phyloP scores from a whole-genome alignment of 2,113 vertebrate genomes.

The Calidris pugnax region DNA sequence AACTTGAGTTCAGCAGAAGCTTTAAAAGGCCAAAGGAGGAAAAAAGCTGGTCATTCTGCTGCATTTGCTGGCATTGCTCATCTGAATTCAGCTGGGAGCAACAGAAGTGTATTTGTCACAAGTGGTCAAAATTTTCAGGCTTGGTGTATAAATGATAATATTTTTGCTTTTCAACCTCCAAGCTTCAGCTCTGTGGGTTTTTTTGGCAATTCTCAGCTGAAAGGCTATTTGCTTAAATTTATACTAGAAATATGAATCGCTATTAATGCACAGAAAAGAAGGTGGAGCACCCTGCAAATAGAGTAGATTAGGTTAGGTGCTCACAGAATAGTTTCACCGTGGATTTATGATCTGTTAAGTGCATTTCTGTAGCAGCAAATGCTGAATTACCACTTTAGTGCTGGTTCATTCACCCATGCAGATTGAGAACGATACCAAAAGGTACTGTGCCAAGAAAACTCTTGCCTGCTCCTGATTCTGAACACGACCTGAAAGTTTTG shows the following conservation, averaged over 20 bases:
- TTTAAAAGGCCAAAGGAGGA: background rate
- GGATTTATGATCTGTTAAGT: slow-evolving; percentile 46
- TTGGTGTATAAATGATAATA: background rate
- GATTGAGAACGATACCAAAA: background rate
- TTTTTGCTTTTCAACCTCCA: background rate
- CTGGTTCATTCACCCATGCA: slow-evolving; percentile 15
- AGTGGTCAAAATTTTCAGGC: background rate
- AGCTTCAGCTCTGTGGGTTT: background rate
- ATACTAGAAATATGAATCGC: background rate
- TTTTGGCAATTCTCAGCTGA: background rate
- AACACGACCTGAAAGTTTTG: background rate
- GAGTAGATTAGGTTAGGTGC: background rate
- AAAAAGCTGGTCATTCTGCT: background rate
- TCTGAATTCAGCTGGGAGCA: background rate
- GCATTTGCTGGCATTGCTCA: background rate
- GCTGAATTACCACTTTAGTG: slow-evolving; percentile 52
- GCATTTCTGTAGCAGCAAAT: slow-evolving; percentile 40
- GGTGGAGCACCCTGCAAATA: background rate
- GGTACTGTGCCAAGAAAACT: background rate
- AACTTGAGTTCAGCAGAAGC: background rate
- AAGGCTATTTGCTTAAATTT: slow-evolving; percentile 41
- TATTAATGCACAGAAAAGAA: slow-evolving; percentile 7
- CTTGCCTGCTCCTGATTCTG: background rate
- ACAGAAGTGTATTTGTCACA: background rate
- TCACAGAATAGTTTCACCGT: background rate